Conservation (phyloP, 1,140 invertebrate species). For the Drosophila bipectinata region DNA sequence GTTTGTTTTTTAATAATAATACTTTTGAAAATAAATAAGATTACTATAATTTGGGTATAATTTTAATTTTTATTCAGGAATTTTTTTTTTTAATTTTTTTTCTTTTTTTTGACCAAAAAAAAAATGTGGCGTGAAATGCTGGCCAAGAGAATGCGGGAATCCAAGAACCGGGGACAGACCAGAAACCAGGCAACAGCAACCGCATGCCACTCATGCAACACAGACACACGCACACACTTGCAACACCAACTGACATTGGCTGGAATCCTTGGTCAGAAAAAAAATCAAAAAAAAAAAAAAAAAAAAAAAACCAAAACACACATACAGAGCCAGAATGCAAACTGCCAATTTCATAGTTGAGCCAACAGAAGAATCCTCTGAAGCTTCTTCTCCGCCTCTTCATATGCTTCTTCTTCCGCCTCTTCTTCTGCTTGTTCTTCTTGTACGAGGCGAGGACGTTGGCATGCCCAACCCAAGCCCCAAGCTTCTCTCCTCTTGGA, state of each 20-base stretch:
- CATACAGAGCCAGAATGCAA: constrained; percentile 64
- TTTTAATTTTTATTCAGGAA: neutral
- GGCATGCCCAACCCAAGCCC: constrained; percentile 57
- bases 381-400: constrained; percentile 1
- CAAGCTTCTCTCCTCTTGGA: neutral
- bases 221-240: constrained; percentile 43
- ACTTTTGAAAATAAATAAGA: too few relatives aligned
- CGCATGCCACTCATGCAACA: constrained; percentile 72
- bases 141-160: constrained; percentile 17
- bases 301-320: constrained; percentile 29
- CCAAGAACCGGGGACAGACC: constrained; percentile 9
- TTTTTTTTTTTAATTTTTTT: neutral
- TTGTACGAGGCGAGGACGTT: constrained; percentile 44
- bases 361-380: constrained; percentile 38
- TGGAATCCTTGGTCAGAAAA: constrained; percentile 61
- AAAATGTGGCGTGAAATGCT: constrained; percentile 54
- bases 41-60: too few relatives aligned
- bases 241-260: constrained; percentile 52
- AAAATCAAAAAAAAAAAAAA: constrained; percentile 4
- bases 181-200: constrained; percentile 19
- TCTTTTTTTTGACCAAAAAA: constrained; percentile 22
- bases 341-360: constrained; percentile 77
- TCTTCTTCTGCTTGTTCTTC: constrained; percentile 16
- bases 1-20: too few relatives aligned
- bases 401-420: constrained; percentile 4